phyloP scores from a whole-genome alignment of 2,888 invertebrate species.

The Meta bourneti region DNA sequence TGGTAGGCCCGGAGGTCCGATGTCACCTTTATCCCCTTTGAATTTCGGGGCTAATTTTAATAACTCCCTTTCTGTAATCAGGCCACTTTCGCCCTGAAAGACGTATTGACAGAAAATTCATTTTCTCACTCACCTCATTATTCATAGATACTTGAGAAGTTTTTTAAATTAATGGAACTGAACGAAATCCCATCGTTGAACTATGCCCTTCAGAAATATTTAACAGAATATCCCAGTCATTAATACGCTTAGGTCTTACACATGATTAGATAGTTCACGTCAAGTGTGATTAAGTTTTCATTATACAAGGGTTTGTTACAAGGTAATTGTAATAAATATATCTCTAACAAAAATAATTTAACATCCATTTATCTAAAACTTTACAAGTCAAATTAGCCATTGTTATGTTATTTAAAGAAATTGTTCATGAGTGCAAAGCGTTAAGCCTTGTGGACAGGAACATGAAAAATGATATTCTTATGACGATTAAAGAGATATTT shows the following conservation, averaged over 20 bases:
- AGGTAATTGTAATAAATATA: neutral
- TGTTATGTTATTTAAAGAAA: neutral
- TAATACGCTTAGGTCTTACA: neutral
- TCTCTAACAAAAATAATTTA: neutral
- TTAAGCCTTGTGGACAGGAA: no score
- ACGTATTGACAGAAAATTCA: constrained; percentile 1
- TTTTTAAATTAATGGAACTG: neutral
- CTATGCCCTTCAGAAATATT: neutral
- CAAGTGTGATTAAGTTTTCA: neutral
- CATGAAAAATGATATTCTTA: no score
- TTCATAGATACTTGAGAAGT: neutral
- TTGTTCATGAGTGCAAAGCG: no score
- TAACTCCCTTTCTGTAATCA: constrained; percentile 65
- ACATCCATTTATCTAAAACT: neutral
- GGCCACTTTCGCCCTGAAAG: constrained; percentile 54
- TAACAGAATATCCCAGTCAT: neutral
- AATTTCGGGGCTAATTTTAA: constrained; percentile 62
- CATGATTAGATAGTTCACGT: neutral
- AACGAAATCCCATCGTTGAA: neutral
- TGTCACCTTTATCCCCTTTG: constrained; percentile 77
- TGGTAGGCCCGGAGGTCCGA: constrained; percentile 73
- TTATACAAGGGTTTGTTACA: neutral
- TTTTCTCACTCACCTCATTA: neutral
- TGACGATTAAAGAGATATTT: no score
- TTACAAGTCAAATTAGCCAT: neutral